Percentiles rank a stretch among this genome's conserved stretches.
phyloP scores from a whole-genome alignment of 2,797 vertebrate genomes.

The Lithobates sylvaticus region DNA sequence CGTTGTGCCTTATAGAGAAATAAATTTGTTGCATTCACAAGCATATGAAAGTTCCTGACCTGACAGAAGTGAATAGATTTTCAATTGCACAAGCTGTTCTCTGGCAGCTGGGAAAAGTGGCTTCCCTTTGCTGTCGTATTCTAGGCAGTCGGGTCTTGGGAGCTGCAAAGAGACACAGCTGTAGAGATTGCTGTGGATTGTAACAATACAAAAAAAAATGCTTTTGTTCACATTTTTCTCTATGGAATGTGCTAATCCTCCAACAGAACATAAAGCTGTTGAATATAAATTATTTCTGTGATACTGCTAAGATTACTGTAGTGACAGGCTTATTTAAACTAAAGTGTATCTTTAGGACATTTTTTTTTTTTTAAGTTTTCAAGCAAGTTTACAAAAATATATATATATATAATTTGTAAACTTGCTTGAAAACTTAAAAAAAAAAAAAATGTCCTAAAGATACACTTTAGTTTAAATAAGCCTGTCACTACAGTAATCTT shows the following conservation, averaged over 20 bases:
- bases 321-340: background rate
- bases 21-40: background rate
- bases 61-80: constrained; percentile 45
- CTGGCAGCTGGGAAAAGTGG: constrained; percentile 40
- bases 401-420: too few species aligned
- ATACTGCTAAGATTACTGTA: background rate
- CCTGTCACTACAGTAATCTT: background rate
- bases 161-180: background rate
- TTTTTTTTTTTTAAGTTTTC: too few species aligned
- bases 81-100: constrained; percentile 24
- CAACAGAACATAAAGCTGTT: background rate
- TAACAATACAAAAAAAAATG: background rate
- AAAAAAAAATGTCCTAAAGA: background rate
- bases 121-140: constrained; percentile 36
- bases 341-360: background rate
- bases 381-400: too few species aligned
- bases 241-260: background rate
- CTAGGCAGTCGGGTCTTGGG: background rate
- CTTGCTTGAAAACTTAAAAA: too few species aligned
- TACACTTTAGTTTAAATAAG: background rate
- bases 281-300: background rate
- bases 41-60: background rate
- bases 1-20: background rate
- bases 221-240: background rate
- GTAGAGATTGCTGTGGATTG: background rate